Evolutionary conservation across 2,113 vertebrate genomes (phyloP).

Genomic region (Ploceus nigricollis): DNA sequence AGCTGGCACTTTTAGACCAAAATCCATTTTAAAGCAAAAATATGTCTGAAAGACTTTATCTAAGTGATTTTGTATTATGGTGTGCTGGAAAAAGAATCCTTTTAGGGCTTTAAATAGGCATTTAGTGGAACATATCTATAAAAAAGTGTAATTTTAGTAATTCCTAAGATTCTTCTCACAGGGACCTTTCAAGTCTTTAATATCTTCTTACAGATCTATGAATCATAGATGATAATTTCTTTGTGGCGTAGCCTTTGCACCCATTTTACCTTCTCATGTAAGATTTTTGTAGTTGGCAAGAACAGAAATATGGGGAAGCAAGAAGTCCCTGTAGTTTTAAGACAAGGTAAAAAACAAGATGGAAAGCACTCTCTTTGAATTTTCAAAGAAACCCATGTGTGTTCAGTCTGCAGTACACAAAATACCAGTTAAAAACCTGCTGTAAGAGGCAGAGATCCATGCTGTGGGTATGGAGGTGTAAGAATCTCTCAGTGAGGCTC

Average conservation of each 20-base stretch:
- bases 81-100: background rate
- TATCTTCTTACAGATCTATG: background rate
- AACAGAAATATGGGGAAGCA: background rate
- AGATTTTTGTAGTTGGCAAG: background rate
- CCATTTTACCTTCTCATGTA: background rate
- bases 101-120: background rate
- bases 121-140: background rate
- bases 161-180: background rate
- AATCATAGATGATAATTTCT: background rate
- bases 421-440: background rate
- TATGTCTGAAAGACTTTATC: background rate
- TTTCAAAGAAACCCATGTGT: background rate
- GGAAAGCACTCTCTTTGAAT: background rate
- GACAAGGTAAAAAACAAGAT: background rate
- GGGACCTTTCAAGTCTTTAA: background rate
- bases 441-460: background rate
- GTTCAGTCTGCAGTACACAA: background rate
- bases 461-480: rapidly evolving
- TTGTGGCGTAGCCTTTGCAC: background rate
- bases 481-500: background rate
- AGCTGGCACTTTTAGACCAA: background rate
- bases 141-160: background rate
- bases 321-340: background rate
- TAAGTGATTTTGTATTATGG: background rate
- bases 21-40: background rate